phyloP scores from a whole-genome alignment of 2,797 vertebrate species.

The Euthynnus affinis region DNA sequence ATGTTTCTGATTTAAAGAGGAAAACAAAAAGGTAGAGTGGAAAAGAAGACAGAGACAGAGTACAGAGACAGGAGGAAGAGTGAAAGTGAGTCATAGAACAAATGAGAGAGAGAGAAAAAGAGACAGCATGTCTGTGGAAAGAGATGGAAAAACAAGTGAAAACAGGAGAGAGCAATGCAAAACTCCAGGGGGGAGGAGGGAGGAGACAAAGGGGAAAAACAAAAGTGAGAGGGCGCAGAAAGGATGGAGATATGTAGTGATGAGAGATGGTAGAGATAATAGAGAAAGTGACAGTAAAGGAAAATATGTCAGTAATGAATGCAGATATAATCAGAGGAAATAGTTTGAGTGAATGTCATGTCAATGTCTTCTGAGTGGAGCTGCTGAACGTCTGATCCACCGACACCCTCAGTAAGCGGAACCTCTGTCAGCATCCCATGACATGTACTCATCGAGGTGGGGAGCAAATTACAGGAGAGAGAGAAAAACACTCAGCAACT shows the following conservation, averaged over 20 bases:
- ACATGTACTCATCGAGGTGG: conserved; percentile 39
- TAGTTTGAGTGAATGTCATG: background rate
- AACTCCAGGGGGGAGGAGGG: background rate
- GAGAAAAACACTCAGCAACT: conserved; percentile 27
- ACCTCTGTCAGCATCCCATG: conserved; percentile 20
- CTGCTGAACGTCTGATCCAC: conserved; percentile 26
- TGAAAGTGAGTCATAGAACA: background rate
- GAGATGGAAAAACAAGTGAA: background rate
- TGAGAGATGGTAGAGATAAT: background rate
- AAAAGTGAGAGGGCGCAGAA: background rate
- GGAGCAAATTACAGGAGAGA: conserved; percentile 39
- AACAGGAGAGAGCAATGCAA: background rate
- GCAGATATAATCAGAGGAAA: background rate
- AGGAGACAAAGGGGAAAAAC: background rate
- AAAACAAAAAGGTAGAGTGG: background rate
- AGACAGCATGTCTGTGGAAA: background rate
- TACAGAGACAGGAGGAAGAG: background rate
- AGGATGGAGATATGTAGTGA: background rate
- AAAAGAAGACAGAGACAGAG: background rate
- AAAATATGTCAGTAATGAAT: background rate
- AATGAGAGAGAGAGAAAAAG: background rate
- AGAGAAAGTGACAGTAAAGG: background rate
- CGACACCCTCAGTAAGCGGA: background rate
- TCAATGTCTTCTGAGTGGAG: background rate
- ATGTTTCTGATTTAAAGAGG: conserved; percentile 17